Evolutionary conservation across 1,140 invertebrate species (phyloP).

Genomic region (Drosophila funebris): DNA sequence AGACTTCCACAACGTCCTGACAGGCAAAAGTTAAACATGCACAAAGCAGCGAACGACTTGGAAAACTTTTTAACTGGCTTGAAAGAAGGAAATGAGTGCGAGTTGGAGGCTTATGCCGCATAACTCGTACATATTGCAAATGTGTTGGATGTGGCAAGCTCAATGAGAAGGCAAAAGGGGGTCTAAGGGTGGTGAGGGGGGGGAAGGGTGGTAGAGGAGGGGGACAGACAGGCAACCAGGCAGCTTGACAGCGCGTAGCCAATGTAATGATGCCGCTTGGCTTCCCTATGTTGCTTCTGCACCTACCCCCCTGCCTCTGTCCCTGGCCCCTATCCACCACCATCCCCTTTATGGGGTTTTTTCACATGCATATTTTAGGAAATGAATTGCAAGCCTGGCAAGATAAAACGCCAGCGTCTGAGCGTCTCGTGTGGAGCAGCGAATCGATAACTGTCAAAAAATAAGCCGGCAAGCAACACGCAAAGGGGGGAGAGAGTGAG

Average conservation of each 20-base stretch:
- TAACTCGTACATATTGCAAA: conserved; percentile 70
- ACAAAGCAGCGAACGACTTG: conserved; percentile 61
- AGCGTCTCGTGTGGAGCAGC: conserved; percentile 39
- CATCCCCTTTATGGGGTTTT: not conserved
- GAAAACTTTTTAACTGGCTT: conserved; percentile 58
- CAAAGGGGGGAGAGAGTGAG: not conserved
- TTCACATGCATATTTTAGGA: conserved; percentile 71
- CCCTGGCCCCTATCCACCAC: not conserved
- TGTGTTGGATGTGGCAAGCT: conserved; percentile 28
- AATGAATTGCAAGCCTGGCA: conserved; percentile 65
- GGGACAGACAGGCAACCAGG: not conserved
- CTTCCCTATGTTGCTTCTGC: conserved; percentile 13
- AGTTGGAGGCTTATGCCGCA: conserved; percentile 57
- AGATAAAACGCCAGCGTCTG: conserved; percentile 60
- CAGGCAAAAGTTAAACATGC: conserved; percentile 68
- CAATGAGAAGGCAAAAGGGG: not conserved
- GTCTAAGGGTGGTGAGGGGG: not conserved
- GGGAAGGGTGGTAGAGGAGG: too few species aligned
- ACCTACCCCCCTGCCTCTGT: not conserved
- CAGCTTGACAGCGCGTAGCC: conserved; percentile 62
- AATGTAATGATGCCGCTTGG: conserved; percentile 63
- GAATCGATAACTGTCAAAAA: conserved; percentile 81
- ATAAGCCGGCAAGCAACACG: conserved; percentile 75
- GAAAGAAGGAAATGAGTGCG: conserved; percentile 56
- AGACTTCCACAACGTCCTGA: conserved; percentile 16